These are phyloP conservation scores for Henicopernis longicauda DNA, from an alignment of 2,113 vertebrate species.

Conservation along the genomic window DNA sequence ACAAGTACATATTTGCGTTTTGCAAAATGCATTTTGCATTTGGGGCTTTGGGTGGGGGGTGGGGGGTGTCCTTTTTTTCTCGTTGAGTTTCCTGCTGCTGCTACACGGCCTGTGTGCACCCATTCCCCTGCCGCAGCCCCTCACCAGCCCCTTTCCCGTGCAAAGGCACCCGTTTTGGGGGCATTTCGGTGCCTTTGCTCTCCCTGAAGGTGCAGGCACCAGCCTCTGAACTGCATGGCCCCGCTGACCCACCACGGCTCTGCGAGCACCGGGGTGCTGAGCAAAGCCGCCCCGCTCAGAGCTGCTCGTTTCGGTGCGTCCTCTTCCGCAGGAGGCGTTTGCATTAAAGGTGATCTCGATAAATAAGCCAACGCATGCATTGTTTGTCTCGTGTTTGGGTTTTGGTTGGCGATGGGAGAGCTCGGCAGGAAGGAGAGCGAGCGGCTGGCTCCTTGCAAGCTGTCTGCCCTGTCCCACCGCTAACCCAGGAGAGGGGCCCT, in stretches of 20 bases:
- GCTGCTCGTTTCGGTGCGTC: background rate
- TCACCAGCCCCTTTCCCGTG: background rate
- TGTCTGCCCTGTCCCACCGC: background rate
- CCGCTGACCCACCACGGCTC: background rate
- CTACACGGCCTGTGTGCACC: constrained; percentile 43
- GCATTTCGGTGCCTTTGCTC: background rate
- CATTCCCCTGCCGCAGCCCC: background rate
- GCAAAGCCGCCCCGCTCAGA: background rate
- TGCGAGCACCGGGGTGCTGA: background rate
- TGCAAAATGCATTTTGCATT: background rate
- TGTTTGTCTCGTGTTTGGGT: background rate
- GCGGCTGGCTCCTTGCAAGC: background rate
- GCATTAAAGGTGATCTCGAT: constrained; percentile 23
- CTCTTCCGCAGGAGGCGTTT: background rate
- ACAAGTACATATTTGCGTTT: background rate
- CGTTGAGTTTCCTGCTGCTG: constrained; percentile 62
- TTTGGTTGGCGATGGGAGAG: background rate
- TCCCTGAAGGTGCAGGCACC: constrained; percentile 25
- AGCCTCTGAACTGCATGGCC: background rate
- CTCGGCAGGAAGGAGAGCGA: background rate
- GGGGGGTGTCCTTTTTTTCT: background rate
- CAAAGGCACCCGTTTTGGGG: background rate
- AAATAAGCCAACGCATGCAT: background rate
- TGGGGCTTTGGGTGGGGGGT: background rate
- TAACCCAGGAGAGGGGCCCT: background rate